phyloP scores from a whole-genome alignment of 2,888 invertebrate species.

The Cryptus armator region DNA sequence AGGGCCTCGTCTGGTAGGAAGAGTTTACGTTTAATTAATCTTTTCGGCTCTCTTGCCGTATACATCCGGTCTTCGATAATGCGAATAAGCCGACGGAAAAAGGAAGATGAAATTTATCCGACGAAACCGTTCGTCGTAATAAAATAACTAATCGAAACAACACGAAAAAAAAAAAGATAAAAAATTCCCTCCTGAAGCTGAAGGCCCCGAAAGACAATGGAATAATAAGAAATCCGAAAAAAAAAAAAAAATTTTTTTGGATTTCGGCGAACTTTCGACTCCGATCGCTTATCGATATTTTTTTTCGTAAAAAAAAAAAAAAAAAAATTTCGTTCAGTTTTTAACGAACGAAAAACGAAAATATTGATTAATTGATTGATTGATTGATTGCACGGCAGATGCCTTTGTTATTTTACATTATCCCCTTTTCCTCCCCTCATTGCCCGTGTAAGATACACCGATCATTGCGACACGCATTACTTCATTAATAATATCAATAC shows the following conservation, averaged over 20 bases:
- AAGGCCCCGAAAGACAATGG: not conserved
- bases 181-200: constrained; percentile 7
- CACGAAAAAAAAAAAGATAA: not conserved
- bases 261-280: not conserved
- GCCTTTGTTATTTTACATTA: constrained; percentile 21
- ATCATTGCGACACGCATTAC: constrained; percentile 68
- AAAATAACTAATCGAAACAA: not conserved
- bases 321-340: not conserved
- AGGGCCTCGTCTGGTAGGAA: constrained; percentile 91
- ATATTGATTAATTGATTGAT: not conserved
- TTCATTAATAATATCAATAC: constrained; percentile 56
- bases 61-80: constrained; percentile 68
- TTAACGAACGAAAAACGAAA: not conserved
- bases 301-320: too few species aligned
- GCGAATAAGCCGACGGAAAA: constrained; percentile 53
- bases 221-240: not conserved
- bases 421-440: constrained; percentile 36
- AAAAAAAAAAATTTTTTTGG: not conserved
- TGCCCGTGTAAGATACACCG: constrained; percentile 72
- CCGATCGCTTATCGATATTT: not conserved
- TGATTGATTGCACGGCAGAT: not conserved
- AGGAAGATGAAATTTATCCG: constrained; percentile 29
- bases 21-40: constrained; percentile 81
- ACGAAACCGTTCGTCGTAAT: not conserved
- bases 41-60: constrained; percentile 58